Evolutionary conservation across 2,113 vertebrate genomes (phyloP), one percentile per base, ranked within the genome.

Genomic region (Baryphthengus martii): DNA sequence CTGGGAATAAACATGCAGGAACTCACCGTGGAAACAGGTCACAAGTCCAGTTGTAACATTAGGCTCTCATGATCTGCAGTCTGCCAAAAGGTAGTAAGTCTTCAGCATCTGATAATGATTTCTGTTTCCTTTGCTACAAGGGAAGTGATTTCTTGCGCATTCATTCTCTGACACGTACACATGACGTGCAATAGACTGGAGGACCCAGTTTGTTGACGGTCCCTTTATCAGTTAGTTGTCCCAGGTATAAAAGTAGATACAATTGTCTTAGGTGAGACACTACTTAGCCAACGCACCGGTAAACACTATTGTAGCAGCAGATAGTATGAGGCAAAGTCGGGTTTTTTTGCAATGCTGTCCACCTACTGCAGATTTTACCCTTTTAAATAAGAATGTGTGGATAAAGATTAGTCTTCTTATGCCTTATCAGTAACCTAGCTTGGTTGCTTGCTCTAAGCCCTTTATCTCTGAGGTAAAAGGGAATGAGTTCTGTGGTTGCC

Each of bases 1-100:
- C 56, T 62, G 72, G 31, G 52, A 53, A 89, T n/a, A 63, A 72
- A 89, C 24, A 89, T 68, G 31, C 52, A 93, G 76, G 24, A 91
- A 89, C 88, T 47, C 83, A 74, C 29, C 0, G 0, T 39, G 45
- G 45, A 31, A 88, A 82, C 13, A 56, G 24, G 56, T 93, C 42
- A 53, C 52, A 78, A 71, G 45, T 39, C 56, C 56, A 66, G 26
- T 37, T 61, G 61, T 47, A 74, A 62, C 70, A 74, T 56, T n/a
- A 83, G 39, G 42, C 45, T 87, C 28, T 84, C 35, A 56, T 61
- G 49, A 67, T 59, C 35, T 52, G 40, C 58, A 58, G 33, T 67
- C 66, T 83, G 20, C 55, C 45, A 75, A 44, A 91, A 86, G 33
- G 21, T 21, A 44, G 19, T 33, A 93, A 82, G 61, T 74, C n/a